These are phyloP conservation scores for Zaprionus nigranus DNA, from an alignment of 1,140 invertebrate species.

Conservation along the genomic window DNA sequence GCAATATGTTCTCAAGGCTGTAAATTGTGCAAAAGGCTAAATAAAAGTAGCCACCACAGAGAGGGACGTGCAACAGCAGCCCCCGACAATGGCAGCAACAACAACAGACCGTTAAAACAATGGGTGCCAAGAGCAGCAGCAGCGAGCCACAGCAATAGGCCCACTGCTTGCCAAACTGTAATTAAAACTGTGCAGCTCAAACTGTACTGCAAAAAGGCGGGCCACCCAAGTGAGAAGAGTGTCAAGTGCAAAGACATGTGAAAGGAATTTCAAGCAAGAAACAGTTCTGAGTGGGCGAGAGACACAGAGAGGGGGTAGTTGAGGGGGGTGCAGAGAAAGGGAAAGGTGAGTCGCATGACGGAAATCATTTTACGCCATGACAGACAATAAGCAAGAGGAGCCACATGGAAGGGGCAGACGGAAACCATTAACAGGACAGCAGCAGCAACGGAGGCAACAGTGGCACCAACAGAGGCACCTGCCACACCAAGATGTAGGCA, in stretches of 20 bases:
- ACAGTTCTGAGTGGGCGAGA: neutral
- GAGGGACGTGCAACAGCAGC: slow-evolving; percentile 28
- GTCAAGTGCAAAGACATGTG: slow-evolving; percentile 72
- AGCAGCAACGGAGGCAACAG: slow-evolving; percentile 4
- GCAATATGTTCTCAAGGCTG: no score
- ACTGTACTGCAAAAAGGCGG: slow-evolving; percentile 56
- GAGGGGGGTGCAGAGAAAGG: neutral
- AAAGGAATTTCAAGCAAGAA: slow-evolving; percentile 55
- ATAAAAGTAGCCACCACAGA: slow-evolving; percentile 46
- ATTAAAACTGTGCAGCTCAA: slow-evolving; percentile 63
- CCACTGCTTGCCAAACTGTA: slow-evolving; percentile 60
- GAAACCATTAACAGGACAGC: slow-evolving; percentile 70
- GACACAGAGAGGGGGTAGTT: no score
- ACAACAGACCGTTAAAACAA: slow-evolving; percentile 57
- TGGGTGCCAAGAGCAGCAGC: slow-evolving; percentile 40
- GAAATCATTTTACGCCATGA: slow-evolving; percentile 81
- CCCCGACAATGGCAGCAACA: slow-evolving; percentile 29
- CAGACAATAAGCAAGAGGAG: slow-evolving; percentile 72
- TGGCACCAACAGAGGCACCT: slow-evolving; percentile 6
- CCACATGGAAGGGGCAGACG: slow-evolving; percentile 31
- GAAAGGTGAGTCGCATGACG: slow-evolving; percentile 39
- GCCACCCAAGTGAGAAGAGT: slow-evolving; percentile 59
- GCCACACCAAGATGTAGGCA: slow-evolving; percentile 30
- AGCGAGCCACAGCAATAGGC: slow-evolving; percentile 19
- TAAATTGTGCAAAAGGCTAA: slow-evolving; percentile 57